A percentile compares a stretch with the other conserved stretches of the same genome.
phyloP scores from a whole-genome alignment of 30 jellyfish, hydroid and myxozoan genomes.

The Clytia hemisphaerica region DNA sequence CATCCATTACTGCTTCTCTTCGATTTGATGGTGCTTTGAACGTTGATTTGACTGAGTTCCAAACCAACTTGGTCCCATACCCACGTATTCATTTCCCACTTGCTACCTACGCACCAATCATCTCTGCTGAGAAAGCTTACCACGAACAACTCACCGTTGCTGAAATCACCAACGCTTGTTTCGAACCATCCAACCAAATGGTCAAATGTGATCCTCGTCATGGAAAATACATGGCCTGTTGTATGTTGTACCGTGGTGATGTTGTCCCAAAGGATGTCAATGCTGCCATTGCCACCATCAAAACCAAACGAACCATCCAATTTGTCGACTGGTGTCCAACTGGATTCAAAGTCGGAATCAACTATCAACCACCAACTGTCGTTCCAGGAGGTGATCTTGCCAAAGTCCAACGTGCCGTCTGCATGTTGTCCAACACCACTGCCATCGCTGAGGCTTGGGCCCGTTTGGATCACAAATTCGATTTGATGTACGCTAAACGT shows the following conservation, averaged over 20 bases:
- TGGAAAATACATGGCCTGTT: constrained; percentile 96
- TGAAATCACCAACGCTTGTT: constrained; percentile 69
- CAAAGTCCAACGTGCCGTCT: constrained; percentile 71
- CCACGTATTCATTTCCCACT: constrained; percentile 94
- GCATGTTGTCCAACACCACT: constrained; percentile 90
- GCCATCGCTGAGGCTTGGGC: constrained; percentile 95
- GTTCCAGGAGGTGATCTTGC: constrained; percentile 92
- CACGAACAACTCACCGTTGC: constrained; percentile 64
- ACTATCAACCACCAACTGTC: constrained; percentile 72
- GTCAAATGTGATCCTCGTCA: constrained; percentile 80
- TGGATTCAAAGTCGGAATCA: constrained; percentile 81
- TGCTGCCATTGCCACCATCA: constrained; percentile 70
- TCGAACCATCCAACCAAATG: constrained; percentile 81
- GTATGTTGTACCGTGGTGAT: constrained; percentile 87
- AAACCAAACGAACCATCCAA: constrained; percentile 52
- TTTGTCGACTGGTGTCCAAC: constrained; percentile 95
- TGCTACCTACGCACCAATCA: constrained; percentile 91
- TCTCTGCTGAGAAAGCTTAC: constrained; percentile 75
- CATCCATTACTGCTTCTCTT: constrained; percentile 88
- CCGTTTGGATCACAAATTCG: constrained; percentile 94
- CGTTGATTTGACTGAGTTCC: constrained; percentile 89
- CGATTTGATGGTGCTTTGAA: constrained; percentile 88
- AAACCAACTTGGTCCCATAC: constrained; percentile 88
- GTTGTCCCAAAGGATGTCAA: constrained; percentile 93
- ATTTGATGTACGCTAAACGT: constrained; percentile 83